These are phyloP conservation scores for Lerema accius DNA, from an alignment of 1,140 invertebrate species.

Conservation along the genomic window DNA sequence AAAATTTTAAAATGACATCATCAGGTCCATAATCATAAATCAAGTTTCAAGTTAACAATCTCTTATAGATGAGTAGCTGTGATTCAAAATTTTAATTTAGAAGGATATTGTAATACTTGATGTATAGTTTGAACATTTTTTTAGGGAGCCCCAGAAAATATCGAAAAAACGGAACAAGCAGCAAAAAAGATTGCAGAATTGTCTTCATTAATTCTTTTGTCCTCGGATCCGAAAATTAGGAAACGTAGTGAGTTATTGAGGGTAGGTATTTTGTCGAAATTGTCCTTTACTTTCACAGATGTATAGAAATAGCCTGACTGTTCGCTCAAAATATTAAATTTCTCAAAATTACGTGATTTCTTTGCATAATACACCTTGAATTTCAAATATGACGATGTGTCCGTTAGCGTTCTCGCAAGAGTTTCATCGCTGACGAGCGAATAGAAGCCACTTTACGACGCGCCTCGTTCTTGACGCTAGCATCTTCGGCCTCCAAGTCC, in stretches of 20 bases:
- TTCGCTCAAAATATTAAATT: neutral
- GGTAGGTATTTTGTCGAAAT: slow-evolving; percentile 39
- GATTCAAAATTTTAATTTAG: too few relatives aligned
- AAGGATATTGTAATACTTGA: too few relatives aligned
- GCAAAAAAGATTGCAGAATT: slow-evolving; percentile 60
- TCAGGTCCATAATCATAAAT: too few relatives aligned
- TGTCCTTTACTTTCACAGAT: too few relatives aligned
- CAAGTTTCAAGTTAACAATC: too few relatives aligned
- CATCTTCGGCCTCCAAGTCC: slow-evolving; percentile 42
- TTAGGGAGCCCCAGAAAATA: slow-evolving; percentile 43
- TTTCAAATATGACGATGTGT: too few relatives aligned
- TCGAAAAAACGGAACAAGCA: slow-evolving; percentile 44
- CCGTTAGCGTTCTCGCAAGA: slow-evolving; percentile 58
- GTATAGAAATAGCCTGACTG: too few relatives aligned
- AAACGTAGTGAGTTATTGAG: slow-evolving; percentile 50
- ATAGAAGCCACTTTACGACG: slow-evolving; percentile 51
- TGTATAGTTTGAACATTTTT: slow-evolving; percentile 11
- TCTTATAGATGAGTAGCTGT: too few relatives aligned
- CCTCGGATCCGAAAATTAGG: slow-evolving; percentile 51
- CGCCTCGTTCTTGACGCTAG: slow-evolving; percentile 54
- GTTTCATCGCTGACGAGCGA: slow-evolving; percentile 64
- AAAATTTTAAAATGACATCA: neutral
- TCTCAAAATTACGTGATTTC: neutral
- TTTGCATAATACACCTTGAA: too few relatives aligned
- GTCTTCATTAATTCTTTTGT: slow-evolving; percentile 56